Evolutionary conservation across 1,140 invertebrate genomes (phyloP), one percentile per base, ranked within the genome.

Genomic region (Drosophila pectinifera): DNA sequence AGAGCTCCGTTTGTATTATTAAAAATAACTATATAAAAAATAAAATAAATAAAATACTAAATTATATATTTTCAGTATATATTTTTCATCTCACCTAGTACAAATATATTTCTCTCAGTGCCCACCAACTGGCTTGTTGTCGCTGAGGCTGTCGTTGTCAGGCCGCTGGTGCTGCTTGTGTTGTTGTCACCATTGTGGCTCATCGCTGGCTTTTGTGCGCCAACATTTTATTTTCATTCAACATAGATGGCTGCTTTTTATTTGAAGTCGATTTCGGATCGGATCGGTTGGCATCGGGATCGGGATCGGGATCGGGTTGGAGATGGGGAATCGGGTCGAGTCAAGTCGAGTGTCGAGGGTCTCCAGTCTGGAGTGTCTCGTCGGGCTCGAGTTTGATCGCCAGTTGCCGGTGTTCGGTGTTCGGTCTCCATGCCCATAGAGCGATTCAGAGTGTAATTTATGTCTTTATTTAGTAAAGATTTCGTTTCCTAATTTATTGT

Each of bases 401-500:
- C 34, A 45, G 59, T 34, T 34, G 38, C 43, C 63, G n/a, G n/a
- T n/a, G n/a, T n/a, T n/a, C n/a, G n/a, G 48, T 28, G 8, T 26
- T 34, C 57, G 57, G 54, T 51, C 74, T 51, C 48, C 74, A 72
- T 73, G 58, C 61, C 67, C 79, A 81, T 79, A 88, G 79, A 83
- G 79, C 83, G 83, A 90, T 91, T 91, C 78, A 65, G 73, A 78
- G 78, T 83, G 90, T 91, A 91, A 91, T 91, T 91, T 91, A 91
- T 91, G 90, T 91, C 90, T 91, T 91, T 91, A 91, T 91, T 91
- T 91, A 91, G 90, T 89, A 90, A 91, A 91, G 90, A 91, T 91
- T 91, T 91, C 90, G 90, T 91, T 91, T 91, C 90, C 90, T 91
- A 91, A 91, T 91, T 91, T 91, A 91, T 91, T 91, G 90, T 91